Conservation (phyloP, 1,140 invertebrate genomes). For the Ips typographus region DNA sequence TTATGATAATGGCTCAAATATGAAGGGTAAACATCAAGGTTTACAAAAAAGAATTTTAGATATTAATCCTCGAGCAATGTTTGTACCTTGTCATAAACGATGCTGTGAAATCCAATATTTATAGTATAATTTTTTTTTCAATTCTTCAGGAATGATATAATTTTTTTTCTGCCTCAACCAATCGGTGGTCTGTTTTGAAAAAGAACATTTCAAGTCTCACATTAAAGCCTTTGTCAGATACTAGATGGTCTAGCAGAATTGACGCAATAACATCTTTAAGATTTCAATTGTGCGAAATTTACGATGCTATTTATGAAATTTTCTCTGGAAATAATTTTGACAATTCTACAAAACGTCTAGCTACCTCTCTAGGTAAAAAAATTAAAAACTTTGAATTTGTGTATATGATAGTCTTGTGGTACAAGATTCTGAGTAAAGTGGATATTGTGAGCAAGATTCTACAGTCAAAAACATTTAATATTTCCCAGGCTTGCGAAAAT, state of each 20-base stretch:
- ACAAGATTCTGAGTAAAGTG: constrained; percentile 33
- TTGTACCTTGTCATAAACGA: constrained; percentile 40
- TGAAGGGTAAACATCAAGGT: constrained; percentile 40
- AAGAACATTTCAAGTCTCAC: constrained; percentile 42
- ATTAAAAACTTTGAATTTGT: constrained; percentile 34
- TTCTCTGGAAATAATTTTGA: constrained; percentile 15
- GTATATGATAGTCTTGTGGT: constrained; percentile 28
- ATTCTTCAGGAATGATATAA: constrained; percentile 44
- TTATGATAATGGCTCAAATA: constrained; percentile 50
- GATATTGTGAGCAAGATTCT: neutral
- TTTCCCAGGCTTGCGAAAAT: no score
- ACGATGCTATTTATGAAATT: constrained; percentile 36
- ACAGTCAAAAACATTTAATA: constrained; percentile 22
- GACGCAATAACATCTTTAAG: constrained; percentile 38
- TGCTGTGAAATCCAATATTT: constrained; percentile 30
- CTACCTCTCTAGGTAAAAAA: constrained; percentile 27
- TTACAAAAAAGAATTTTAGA: constrained; percentile 39
- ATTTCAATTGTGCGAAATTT: constrained; percentile 36
- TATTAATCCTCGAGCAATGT: constrained; percentile 36
- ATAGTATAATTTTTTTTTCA: constrained; percentile 39
- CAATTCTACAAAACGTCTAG: constrained; percentile 20
- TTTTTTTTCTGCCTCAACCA: constrained; percentile 44
- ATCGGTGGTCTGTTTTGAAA: constrained; percentile 44
- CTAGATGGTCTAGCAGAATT: constrained; percentile 45
- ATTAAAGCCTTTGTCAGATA: constrained; percentile 45